phyloP scores from a whole-genome alignment of 1,140 invertebrate genomes.

The Hylyphantes graminicola region DNA sequence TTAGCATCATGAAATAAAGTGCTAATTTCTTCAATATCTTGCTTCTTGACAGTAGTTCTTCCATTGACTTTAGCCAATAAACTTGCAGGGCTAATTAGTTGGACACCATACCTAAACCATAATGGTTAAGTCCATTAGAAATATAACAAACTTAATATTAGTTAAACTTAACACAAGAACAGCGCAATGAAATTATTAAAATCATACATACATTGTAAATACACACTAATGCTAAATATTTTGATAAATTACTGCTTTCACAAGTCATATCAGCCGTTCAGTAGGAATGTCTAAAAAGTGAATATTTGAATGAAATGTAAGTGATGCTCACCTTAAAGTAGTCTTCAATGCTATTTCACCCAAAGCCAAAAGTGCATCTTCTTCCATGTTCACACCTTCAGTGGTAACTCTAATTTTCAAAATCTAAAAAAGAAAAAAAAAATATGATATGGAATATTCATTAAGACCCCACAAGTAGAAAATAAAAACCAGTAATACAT shows the following conservation, averaged over 20 bases:
- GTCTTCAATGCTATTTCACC: slow-evolving; percentile 86
- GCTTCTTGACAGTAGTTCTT: slow-evolving; percentile 79
- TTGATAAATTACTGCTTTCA: no score
- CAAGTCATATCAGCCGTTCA: no score
- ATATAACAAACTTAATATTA: no score
- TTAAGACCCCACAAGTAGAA: no score
- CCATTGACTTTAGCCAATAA: slow-evolving; percentile 92
- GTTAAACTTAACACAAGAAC: no score
- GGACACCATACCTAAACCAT: slow-evolving; percentile 83
- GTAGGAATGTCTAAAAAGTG: no score
- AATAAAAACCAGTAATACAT: no score
- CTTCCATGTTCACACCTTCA: slow-evolving; percentile 88
- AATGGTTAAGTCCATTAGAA: no score
- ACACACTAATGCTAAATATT: no score
- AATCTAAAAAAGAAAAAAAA: slow-evolving; percentile 74
- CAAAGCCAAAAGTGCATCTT: slow-evolving; percentile 81
- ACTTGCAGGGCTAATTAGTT: slow-evolving; percentile 90
- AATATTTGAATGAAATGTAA: neutral
- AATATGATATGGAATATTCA: no score
- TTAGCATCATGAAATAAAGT: slow-evolving; percentile 95
- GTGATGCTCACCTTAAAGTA: slow-evolving; percentile 77
- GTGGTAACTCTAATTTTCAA: slow-evolving; percentile 89
- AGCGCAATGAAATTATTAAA: neutral
- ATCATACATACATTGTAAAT: no score
- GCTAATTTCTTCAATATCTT: slow-evolving; percentile 86